Evolutionary conservation across 2,797 vertebrate genomes (phyloP), one percentile per base, ranked within the genome.

Genomic region (Neomorphus geoffroyi): DNA sequence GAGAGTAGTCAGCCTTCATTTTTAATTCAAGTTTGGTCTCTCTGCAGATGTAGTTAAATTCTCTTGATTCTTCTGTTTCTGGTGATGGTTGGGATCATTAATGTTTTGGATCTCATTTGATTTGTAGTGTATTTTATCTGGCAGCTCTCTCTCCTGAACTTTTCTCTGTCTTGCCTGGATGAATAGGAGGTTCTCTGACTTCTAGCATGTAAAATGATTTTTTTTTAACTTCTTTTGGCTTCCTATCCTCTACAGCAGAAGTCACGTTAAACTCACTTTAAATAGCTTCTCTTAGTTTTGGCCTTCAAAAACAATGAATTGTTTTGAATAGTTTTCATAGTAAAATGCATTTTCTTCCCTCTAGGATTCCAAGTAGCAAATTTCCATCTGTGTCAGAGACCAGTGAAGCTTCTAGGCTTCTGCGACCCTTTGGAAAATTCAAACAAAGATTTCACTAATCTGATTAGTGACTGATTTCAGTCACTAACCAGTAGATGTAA

Each of bases 131-230:
- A 82, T 94, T 94, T 95, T 90, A 82, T 94, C 88, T 88, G 93
- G 93, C 92, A 94, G 80, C 83, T 89, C 71, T 78, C 50, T 71
- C 90, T 84, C 39, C 41, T 92, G 83, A 50, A 74, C 74, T 80
- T 83, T 92, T 93, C 78, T 77, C 56, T 80, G 90, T 71, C 75
- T 83, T 94, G 64, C 51, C 54, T 86, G 50, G 41, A 93, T 82
- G 90, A 96, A 88, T 86, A 83, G 93, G 86, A 84, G 84, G 77
- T 95, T 91, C 88, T 90, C 45, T 92, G 90, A 93, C 77, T 93
- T 37, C 84, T 94, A 85, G 83, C 56, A 85, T 28, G 50, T 58
- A 81, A 37, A 58, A 51, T 45, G 56, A 37, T 51, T 48, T 10
- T 79, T 41, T 91, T 94, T 67, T 39, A 18, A 82, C 56, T 96